Base-by-base conservation (phyloP, 2,888 invertebrate species). In the Norana najaformis region DNA sequence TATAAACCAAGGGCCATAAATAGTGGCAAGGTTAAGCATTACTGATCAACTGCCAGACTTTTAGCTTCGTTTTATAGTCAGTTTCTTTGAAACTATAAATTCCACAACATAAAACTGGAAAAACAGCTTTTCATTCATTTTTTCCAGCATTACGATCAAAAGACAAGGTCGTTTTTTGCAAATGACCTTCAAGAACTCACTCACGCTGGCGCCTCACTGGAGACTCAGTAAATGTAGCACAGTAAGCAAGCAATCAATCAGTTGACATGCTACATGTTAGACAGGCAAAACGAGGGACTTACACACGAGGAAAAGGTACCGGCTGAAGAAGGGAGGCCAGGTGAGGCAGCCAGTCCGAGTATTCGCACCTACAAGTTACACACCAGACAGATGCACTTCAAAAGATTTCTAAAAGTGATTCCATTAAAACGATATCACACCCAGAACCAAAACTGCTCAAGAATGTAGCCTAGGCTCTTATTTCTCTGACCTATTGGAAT, bases 271-370 rank as follows among this genome's bases (percentile, higher is more conserved):
- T 30, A n/a, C n/a, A 53, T 30, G 30, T 23, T 30, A 53, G 69
- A 69, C 11, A 14, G 30, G 30, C 30, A 88, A 35, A 88, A 23
- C n/a, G n/a, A 6, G 6, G 18, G 23, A 91, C 94, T 94, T 92
- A 97, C 93, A 96, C 96, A 88, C 96, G 96, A 82, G 97, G 97
- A 92, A 97, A 96, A 20, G 97, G 97, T 89, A 97, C 96, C 0
- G 97, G 97, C 93, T 97, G 97, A 41, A 97, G 95, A 13, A 97
- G 95, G 53, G 96, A 96, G 6, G 97, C 96, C 36, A 97, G 96
- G 90, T 96, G 96, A 47, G 96, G 96, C 92, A 97, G 94, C 97
- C 97, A 97, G 95, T 97, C 97, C 91, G 97, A 96, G 94, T 96
- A 97, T 93, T 96, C 96, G 88, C 97, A 97, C 95, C 97, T 97